Conservation (phyloP, 1,140 invertebrate genomes). For the Radopholus similis region DNA sequence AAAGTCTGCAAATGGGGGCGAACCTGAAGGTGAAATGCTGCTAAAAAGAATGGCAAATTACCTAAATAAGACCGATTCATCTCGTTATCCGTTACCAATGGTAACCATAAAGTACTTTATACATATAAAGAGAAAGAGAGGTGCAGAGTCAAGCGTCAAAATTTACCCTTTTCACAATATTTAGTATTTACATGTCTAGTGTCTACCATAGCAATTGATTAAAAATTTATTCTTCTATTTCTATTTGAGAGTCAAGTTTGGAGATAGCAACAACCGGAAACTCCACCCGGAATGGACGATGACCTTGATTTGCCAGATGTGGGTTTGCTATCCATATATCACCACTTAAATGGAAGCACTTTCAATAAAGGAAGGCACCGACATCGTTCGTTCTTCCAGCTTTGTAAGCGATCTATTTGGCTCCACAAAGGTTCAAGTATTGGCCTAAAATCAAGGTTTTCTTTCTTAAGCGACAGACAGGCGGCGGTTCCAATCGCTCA, state of each 20-base stretch:
- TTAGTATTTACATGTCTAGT: neutral
- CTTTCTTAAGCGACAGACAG: conserved; percentile 9
- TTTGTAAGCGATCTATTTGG: conserved; percentile 25
- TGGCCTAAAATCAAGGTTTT: conserved; percentile 1
- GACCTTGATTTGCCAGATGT: conserved; percentile 39
- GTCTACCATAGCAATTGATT: neutral
- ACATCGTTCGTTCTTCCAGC: neutral
- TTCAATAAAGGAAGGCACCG: neutral
- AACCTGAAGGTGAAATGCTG: too few relatives aligned
- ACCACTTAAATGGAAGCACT: neutral
- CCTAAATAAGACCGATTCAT: too few relatives aligned
- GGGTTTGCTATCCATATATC: neutral
- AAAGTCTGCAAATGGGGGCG: too few relatives aligned
- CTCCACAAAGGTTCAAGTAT: neutral
- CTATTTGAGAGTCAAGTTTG: neutral
- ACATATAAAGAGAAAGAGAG: too few relatives aligned
- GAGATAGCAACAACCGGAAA: too few relatives aligned
- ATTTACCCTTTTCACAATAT: neutral
- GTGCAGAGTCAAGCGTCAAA: neutral
- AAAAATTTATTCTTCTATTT: neutral
- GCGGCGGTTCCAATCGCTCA: neutral
- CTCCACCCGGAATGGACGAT: conserved; percentile 30
- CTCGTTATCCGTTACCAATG: too few relatives aligned
- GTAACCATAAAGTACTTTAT: too few relatives aligned
- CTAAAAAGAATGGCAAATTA: too few relatives aligned